phyloP scores from a whole-genome alignment of 1,140 invertebrate genomes.

The Aphelenchoides fujianensis region DNA sequence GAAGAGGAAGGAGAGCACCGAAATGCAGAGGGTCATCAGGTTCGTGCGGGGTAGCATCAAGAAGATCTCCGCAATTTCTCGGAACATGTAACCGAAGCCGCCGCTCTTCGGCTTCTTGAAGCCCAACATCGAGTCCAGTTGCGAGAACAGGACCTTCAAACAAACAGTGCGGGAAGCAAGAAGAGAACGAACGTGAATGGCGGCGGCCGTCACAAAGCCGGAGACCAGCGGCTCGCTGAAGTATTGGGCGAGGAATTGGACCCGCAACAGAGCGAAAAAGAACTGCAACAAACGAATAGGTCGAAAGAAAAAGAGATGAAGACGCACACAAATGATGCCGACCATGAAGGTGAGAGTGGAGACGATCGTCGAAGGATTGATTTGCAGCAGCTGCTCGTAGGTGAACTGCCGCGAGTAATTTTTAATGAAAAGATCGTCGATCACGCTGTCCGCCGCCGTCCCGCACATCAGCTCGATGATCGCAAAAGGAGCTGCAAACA shows the following conservation, averaged over 20 bases:
- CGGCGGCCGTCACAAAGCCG: slow-evolving; percentile 54
- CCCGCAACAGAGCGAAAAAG: slow-evolving; percentile 47
- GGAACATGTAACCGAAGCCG: slow-evolving; percentile 28
- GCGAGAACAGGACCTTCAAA: slow-evolving; percentile 48
- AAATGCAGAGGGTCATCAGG: slow-evolving; percentile 7
- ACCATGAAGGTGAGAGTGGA: slow-evolving; percentile 15
- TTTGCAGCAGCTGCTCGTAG: slow-evolving; percentile 2
- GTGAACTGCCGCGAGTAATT: slow-evolving; percentile 1
- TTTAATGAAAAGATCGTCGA: slow-evolving; percentile 4
- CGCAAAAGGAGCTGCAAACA: slow-evolving; percentile 16
- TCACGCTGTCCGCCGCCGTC: slow-evolving; percentile 25
- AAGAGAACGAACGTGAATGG: too few species aligned
- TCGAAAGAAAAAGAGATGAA: not conserved
- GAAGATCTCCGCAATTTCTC: not conserved
- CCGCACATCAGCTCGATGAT: slow-evolving; percentile 24
- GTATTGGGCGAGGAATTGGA: slow-evolving; percentile 56
- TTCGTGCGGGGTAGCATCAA: not conserved
- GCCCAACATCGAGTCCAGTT: slow-evolving; percentile 49
- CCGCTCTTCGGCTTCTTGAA: slow-evolving; percentile 27
- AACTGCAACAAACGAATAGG: slow-evolving; percentile 39
- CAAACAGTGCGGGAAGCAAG: too few species aligned
- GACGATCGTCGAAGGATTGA: slow-evolving; percentile 1
- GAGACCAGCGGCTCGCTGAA: slow-evolving; percentile 48
- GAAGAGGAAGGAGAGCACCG: slow-evolving; percentile 40
- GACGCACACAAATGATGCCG: slow-evolving; percentile 11